A percentile compares a stretch with the other conserved stretches of the same genome.
Conservation (phyloP, 2,113 vertebrate species). For the Turdus rufiventris region DNA sequence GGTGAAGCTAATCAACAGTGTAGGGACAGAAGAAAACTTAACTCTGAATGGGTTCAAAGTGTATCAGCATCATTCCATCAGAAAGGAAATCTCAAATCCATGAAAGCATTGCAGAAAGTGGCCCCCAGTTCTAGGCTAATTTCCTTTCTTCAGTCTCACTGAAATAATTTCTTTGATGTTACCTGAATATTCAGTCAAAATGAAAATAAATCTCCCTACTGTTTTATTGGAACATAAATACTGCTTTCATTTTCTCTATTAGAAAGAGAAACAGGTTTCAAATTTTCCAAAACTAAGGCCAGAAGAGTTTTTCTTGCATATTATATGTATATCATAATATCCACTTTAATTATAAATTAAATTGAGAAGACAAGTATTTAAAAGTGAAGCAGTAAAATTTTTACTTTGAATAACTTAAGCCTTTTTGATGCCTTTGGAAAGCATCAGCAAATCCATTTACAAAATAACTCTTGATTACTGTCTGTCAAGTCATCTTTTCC, state of each 20-base stretch:
- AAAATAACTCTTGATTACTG: not conserved
- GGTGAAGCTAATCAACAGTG: not conserved
- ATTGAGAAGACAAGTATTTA: not conserved
- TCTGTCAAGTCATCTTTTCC: conserved; percentile 6
- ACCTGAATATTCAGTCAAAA: not conserved
- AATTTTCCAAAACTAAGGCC: not conserved
- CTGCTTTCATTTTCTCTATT: not conserved
- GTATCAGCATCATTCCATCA: not conserved
- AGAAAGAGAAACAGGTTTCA: not conserved
- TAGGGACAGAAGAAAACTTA: not conserved
- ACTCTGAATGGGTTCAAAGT: not conserved
- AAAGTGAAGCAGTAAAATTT: not conserved
- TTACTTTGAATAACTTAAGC: not conserved
- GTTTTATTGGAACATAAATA: not conserved
- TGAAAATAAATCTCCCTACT: not conserved
- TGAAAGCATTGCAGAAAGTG: not conserved
- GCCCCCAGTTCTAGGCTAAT: not conserved
- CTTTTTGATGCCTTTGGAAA: not conserved
- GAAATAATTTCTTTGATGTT: not conserved
- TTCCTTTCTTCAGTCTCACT: not conserved
- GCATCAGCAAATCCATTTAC: not conserved
- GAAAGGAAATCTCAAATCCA: not conserved
- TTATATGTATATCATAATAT: not conserved
- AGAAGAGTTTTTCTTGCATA: not conserved
- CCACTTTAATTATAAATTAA: not conserved